These are phyloP conservation scores for Drosophila paramelanica DNA, from an alignment of 2,888 invertebrate genomes.

Conservation along the genomic window DNA sequence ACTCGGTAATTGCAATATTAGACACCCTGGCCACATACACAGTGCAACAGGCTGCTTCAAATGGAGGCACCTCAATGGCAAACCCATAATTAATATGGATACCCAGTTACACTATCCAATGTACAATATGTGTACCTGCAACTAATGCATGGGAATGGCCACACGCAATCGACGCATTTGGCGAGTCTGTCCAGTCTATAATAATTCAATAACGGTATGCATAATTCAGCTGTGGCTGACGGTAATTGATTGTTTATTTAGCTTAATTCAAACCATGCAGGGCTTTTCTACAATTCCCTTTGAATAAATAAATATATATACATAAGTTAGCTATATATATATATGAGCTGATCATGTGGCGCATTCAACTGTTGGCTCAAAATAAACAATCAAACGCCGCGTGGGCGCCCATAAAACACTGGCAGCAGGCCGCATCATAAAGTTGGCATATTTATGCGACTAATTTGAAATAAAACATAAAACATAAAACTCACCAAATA, in stretches of 20 bases:
- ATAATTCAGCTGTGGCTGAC: conserved; percentile 59
- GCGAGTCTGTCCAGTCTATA: conserved; percentile 31
- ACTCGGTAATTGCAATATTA: conserved; percentile 74
- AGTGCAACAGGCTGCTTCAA: conserved; percentile 49
- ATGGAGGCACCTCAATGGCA: conserved; percentile 44
- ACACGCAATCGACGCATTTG: conserved; percentile 67
- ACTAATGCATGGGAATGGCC: conserved; percentile 36
- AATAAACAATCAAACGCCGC: conserved; percentile 64
- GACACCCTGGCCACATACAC: conserved; percentile 48
- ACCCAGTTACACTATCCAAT: conserved; percentile 14
- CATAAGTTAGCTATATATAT: neutral
- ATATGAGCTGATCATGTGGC: conserved; percentile 21
- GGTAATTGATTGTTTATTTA: conserved; percentile 73
- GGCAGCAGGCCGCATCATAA: conserved; percentile 60
- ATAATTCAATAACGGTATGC: conserved; percentile 76
- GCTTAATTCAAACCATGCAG: conserved; percentile 50
- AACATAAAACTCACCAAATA: conserved; percentile 81
- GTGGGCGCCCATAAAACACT: conserved; percentile 61
- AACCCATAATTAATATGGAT: conserved; percentile 62
- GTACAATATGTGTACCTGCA: neutral
- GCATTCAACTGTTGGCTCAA: conserved; percentile 34
- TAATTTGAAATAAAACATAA: conserved; percentile 78
- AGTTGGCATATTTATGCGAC: conserved; percentile 77
- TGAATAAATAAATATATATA: conserved; percentile 43
- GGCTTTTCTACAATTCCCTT: conserved; percentile 36